These are phyloP conservation scores for Oreotrochilus melanogaster DNA, from an alignment of 2,113 vertebrate genomes.

Conservation along the genomic window DNA sequence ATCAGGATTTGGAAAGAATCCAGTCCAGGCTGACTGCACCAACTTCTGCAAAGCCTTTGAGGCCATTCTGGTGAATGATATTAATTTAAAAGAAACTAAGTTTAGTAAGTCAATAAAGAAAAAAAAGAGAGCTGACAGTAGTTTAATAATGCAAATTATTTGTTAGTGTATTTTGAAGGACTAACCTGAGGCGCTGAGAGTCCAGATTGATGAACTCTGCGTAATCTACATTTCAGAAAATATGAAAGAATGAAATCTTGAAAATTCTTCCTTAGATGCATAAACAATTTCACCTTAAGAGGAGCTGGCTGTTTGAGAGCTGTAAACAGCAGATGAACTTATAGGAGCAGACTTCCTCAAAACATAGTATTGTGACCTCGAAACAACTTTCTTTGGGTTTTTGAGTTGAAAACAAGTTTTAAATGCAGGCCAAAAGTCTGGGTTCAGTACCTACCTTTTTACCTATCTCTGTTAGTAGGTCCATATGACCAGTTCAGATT, in stretches of 20 bases:
- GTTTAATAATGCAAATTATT: background rate
- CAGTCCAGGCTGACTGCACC: background rate
- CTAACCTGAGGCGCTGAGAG: background rate
- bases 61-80: background rate
- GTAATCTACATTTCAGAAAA: background rate
- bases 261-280: background rate
- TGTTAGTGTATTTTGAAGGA: background rate
- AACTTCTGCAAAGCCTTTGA: background rate
- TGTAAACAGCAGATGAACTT: background rate
- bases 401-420: background rate
- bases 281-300: background rate
- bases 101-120: background rate
- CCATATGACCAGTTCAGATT: background rate
- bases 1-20: background rate
- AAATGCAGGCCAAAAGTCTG: background rate
- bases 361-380: background rate
- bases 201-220: background rate
- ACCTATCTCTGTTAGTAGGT: background rate
- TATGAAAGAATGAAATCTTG: background rate
- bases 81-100: background rate
- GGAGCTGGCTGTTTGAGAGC: background rate
- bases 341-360: accelerated
- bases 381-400: background rate
- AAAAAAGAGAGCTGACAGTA: background rate
- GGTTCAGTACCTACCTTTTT: background rate